Base-by-base conservation (phyloP, 2,797 vertebrate species). In the Pampus argenteus region DNA sequence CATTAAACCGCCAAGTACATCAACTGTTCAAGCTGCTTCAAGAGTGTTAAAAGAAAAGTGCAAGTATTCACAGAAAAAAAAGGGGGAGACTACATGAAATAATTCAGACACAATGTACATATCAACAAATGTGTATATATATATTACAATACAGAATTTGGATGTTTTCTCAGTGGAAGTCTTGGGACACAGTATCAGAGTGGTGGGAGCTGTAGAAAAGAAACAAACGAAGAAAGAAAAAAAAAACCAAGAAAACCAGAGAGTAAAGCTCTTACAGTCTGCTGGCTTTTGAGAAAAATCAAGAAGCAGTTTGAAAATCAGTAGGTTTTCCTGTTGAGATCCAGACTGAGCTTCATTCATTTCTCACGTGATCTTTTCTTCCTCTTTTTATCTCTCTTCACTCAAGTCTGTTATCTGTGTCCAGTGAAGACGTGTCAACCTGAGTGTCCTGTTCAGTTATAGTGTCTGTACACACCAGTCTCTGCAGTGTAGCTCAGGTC, bases 91-190 rank as follows among this genome's bases (percentile, higher is more conserved):
- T 81, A 91, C 81, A 25, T 74, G 70, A 86, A 88, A 88, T 86
- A 83, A 89, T 86, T 84, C 78, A 83, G 79, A 93, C 81, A 86
- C 88, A 94, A 94, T 94, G 86, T 93, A 94, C 93, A 94, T 94
- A 94, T 93, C 82, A 91, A 94, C 92, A 95, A 79, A 90, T 86
- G 71, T 85, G 75, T 81, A 65, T 91, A 93, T 91, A 91, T 89
- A 93, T 91, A 91, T 89, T 91, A 90, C 85, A 88, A 61, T 87
- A 84, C 65, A 89, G 78, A 82, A 80, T 20, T 59, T 54, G 49
- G 83, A 61, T 48, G 59, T 68, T 72, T 78, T 78, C 68, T 62
- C 74, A 36, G 82, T 81, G 85, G 83, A 84, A 78, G 88, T 88
- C 67, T 79, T 76, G 76, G 58, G 78, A 83, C 75, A 74, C 72